Evolutionary conservation across 2,888 invertebrate species (phyloP), one percentile per base, ranked within the genome.

Genomic region (Heliconius sara): DNA sequence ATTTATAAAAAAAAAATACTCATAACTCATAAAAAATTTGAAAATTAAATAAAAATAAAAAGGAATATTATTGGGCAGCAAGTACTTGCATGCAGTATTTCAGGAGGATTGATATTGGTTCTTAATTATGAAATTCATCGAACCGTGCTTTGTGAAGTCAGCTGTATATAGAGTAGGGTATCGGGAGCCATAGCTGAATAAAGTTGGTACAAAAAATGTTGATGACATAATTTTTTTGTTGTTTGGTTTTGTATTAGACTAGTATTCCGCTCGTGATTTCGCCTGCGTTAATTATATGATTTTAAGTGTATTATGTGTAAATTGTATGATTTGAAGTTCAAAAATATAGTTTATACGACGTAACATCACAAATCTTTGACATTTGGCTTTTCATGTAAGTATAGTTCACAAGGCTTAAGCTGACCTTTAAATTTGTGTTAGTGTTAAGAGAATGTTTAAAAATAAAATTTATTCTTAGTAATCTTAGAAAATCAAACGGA

Each of bases 71-170:
- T 30, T 57, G 60, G 72, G 25, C 25, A n/a, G n/a, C n/a, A 39
- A 60, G 34, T 73, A 73, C 34, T 73, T 34, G 34, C 34, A 73
- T 60, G 34, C 34, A 60, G 60, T 73, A 73, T 73, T 73, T 73
- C 34, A 73, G 73, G 73, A 73, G 73, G 34, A n/a, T 73, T 73
- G 60, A 60, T 73, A 73, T 73, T 73, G 72, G 72, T 73, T 73
- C 73, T 73, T 73, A 60, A 73, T 73, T 73, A 73, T 60, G 73
- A 73, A 73, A 60, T 60, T 73, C 39, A 73, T 73, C 25, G 60
- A 22, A 73, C 13, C 73, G 73, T 60, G 60, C 60, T 57, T n/a
- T n/a, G 73, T 73, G 60, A 73, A 73, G 57, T 73, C 73, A 73
- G 73, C 73, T 60, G 73, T 73, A 34, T 60, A 12, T 73, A 60